Percentiles rank a stretch among this genome's conserved stretches.
phyloP scores from a whole-genome alignment of 2,797 vertebrate genomes.

The Tokudaia tokunoshimensis region DNA sequence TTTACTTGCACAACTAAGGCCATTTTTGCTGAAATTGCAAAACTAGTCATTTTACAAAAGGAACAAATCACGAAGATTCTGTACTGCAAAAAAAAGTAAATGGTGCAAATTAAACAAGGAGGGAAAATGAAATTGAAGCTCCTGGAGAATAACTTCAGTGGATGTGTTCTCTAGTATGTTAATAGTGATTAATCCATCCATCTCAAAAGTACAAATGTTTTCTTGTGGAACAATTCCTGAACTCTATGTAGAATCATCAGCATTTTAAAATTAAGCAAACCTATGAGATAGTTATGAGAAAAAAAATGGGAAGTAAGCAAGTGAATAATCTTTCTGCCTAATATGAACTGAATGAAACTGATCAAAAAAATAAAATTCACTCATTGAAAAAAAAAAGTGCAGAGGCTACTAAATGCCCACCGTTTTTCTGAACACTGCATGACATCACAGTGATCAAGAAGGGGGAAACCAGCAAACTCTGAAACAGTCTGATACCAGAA shows the following conservation, averaged over 20 bases:
- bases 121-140: conserved; percentile 53
- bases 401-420: background rate
- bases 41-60: conserved; percentile 72
- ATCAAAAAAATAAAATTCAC: conserved; percentile 43
- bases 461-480: background rate
- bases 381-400: conserved; percentile 28
- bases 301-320: conserved; percentile 32
- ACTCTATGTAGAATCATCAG: conserved; percentile 22
- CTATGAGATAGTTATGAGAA: background rate
- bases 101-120: conserved; percentile 47
- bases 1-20: conserved; percentile 68
- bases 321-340: background rate
- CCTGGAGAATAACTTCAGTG: conserved; percentile 28
- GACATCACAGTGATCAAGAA: background rate
- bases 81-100: conserved; percentile 33
- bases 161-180: background rate
- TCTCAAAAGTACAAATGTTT: conserved; percentile 44
- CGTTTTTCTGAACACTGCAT: background rate
- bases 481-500: conserved; percentile 14
- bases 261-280: conserved; percentile 44
- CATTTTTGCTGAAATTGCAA: conserved; percentile 78
- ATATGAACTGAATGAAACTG: background rate
- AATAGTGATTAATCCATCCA: conserved; percentile 23
- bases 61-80: conserved; percentile 52
- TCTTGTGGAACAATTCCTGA: conserved; percentile 45